Percentiles rank a stretch among this genome's conserved stretches.
Conservation (phyloP, 2,797 vertebrate species). For the Phalanger gymnotis region DNA sequence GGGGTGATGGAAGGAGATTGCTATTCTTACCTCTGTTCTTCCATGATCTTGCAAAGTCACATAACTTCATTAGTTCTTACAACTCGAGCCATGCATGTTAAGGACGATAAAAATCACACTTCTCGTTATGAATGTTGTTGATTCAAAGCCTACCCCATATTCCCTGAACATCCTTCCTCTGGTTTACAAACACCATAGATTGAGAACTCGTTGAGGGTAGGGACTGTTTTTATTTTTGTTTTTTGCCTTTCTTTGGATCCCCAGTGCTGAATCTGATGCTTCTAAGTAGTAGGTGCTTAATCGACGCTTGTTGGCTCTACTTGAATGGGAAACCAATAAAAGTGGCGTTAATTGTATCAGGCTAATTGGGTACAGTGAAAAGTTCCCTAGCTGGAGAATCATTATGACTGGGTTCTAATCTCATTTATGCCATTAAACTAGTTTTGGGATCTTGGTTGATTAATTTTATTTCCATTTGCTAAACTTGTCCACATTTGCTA, state of each 20-base stretch:
- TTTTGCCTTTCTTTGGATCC: neutral
- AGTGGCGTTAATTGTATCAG: neutral
- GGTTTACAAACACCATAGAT: neutral
- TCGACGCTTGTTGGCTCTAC: neutral
- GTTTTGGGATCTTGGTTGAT: neutral
- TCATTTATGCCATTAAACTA: neutral
- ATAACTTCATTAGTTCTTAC: neutral
- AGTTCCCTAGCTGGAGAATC: neutral
- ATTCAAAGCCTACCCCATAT: neutral
- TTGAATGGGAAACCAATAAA: neutral
- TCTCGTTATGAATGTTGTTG: neutral
- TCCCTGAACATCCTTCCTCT: neutral
- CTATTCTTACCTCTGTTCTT: neutral
- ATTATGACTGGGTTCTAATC: neutral
- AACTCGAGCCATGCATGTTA: neutral
- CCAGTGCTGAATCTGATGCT: neutral
- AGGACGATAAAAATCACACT: neutral
- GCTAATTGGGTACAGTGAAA: neutral
- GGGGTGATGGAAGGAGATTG: slow-evolving; percentile 35
- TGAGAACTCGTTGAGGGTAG: neutral
- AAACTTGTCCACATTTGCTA: neutral
- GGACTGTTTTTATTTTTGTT: neutral
- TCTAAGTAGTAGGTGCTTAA: neutral
- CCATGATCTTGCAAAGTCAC: neutral
- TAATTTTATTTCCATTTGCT: neutral